These are phyloP conservation scores for Chaunax sp. DNA, from an alignment of 2,797 vertebrate genomes.

Conservation along the genomic window DNA sequence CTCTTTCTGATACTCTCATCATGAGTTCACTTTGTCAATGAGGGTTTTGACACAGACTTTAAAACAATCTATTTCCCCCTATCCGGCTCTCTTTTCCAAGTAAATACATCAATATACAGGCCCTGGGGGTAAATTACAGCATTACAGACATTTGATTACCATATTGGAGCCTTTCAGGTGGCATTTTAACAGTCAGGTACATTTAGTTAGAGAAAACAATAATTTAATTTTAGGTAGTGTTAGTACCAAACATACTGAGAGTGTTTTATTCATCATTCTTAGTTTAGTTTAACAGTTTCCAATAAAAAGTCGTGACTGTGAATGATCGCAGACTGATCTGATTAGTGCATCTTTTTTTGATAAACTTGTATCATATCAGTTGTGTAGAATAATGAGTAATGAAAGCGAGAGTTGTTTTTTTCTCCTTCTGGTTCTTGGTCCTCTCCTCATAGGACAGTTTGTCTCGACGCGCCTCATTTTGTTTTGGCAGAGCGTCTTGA, in stretches of 20 bases:
- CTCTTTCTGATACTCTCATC: conserved; percentile 39
- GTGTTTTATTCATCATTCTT: neutral
- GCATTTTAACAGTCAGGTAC: no score
- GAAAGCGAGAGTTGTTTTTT: no score
- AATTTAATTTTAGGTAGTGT: neutral
- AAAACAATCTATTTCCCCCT: conserved; percentile 2
- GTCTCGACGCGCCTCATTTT: no score
- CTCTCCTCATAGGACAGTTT: no score
- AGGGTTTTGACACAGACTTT: conserved; percentile 34
- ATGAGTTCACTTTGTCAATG: conserved; percentile 40
- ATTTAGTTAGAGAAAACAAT: neutral
- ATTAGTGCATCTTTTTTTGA: no score
- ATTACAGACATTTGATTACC: conserved; percentile 22
- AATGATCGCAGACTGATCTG: no score
- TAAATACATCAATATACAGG: neutral
- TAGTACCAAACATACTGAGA: neutral
- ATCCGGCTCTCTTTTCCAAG: conserved; percentile 12
- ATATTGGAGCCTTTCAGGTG: neutral
- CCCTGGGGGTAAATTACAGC: neutral
- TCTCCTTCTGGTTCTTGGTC: no score
- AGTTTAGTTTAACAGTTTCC: neutral
- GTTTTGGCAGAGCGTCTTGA: no score
- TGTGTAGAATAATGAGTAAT: no score
- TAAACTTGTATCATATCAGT: no score
- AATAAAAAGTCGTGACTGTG: no score